Base-by-base conservation (phyloP, 1,140 invertebrate species). In the Drosophila pseudoananassae region DNA sequence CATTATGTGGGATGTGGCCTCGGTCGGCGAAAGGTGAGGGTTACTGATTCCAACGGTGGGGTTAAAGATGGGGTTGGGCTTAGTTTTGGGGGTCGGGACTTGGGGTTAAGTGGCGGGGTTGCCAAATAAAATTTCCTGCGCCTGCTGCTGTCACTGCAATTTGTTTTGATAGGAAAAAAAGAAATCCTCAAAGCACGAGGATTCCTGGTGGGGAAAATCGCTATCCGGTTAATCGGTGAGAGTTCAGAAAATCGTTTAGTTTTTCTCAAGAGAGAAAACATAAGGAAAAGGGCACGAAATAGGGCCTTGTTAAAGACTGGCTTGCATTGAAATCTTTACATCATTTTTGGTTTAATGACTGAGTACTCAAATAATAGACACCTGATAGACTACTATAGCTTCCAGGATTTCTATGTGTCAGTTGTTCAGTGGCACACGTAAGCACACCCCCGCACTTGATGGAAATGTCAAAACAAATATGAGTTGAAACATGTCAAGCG, bases 91-190 rank as follows among this genome's bases (percentile, higher is more conserved):
- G 66, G 49, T 40, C 8, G 14, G 47, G 53, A 47, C 59, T 45
- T 47, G 66, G 73, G 83, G 83, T 88, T 85, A 88, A 85, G 82
- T 88, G 82, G 64, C 50, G 55, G 51, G 56, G 51, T 76, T 70
- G 75, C 63, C 63, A 82, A 82, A 82, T 70, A 88, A 87, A 87
- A 87, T 87, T 78, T 87, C 78, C 78, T 69, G 47, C 29, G 60
- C 58, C 80, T 83, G 79, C 66, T 65, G 49, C 33, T 84, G 81
- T 49, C 77, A 69, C 50, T 52, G 63, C 75, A 87, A 87, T 87
- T 87, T 87, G 83, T 76, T 82, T 88, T 60, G 83, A 82, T 83
- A 88, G 78, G 83, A 75, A 50, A 64, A 75, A 82, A 87, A 71
- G 72, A 68, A 82, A 63, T 79, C 60, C 36, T 46, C 40, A 63